Evolutionary conservation across 2,888 invertebrate species (phyloP), one percentile per base, ranked within the genome.

Genomic region (Pseudanteris insignis): DNA sequence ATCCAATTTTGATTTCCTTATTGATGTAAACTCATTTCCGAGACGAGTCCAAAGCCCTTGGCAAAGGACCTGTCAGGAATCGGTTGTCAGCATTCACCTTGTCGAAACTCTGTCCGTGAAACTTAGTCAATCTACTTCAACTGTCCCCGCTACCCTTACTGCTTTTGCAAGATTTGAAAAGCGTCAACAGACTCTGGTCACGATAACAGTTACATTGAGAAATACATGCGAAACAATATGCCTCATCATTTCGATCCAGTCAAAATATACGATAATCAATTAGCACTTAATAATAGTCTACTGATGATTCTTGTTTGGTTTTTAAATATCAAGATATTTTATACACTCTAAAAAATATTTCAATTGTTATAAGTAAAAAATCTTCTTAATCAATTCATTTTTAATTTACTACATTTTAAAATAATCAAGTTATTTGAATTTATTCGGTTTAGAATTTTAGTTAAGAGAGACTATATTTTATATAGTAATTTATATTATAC

Each of bases 71-170:
- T 51, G 61, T 66, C 63, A 67, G 63, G 60, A 68, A 73, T 73
- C 68, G 67, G 66, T 67, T 67, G 67, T 67, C 69, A 70, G 71
- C 72, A 73, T 73, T 73, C 65, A 66, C 68, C 70, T 70, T 71
- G 71, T 70, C 70, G 68, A 72, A 73, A 72, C 73, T 72, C 69
- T 47, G 51, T 59, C 63, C 50, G 51, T 65, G 59, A 72, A 74
- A 74, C 73, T 74, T 74, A 73, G 74, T 74, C 74, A 74, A 74
- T 74, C 74, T 72, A 60, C 57, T 60, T 68, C 67, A 60, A 69
- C 66, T 69, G 67, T 60, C 54, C 55, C 51, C 60, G 37, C 41
- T 30, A 48, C 46, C 46, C 61, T 61, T 26, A 33, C 24, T 36
- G 25, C 33, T 41, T 26, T 26, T 38, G 26, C 43, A 46, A 50